phyloP scores from a whole-genome alignment of 2,888 invertebrate genomes.

The Coremacera marginata region DNA sequence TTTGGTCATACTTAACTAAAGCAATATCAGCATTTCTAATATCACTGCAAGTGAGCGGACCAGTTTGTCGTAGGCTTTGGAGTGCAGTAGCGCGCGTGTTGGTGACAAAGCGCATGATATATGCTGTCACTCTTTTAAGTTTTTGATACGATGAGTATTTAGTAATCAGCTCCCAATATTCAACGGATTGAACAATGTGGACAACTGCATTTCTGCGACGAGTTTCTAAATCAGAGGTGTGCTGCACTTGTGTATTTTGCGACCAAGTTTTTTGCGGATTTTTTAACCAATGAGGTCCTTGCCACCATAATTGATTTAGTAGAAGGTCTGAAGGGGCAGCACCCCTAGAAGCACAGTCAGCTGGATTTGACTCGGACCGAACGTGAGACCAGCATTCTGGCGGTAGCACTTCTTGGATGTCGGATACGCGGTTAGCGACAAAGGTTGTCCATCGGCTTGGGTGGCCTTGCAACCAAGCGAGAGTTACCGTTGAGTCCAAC shows the following conservation, averaged over 20 bases:
- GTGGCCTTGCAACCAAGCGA: conserved; percentile 22
- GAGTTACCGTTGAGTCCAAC: conserved; percentile 24
- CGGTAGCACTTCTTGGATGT: conserved; percentile 8
- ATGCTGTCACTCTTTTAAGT: conserved; percentile 27
- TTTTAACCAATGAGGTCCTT: conserved; percentile 4
- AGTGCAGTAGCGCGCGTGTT: not conserved
- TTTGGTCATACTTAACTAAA: conserved; percentile 20
- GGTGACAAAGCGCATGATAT: conserved; percentile 18
- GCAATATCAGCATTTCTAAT: conserved; percentile 17
- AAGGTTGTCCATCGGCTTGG: conserved; percentile 16
- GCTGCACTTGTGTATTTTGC: not conserved
- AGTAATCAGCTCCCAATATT: conserved; percentile 16
- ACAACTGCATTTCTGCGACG: too few relatives aligned
- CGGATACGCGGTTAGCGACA: conserved; percentile 24
- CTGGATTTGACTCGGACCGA: conserved; percentile 8
- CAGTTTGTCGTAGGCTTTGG: not conserved
- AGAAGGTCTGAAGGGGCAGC: not conserved
- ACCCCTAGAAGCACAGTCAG: conserved; percentile 31
- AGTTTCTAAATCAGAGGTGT: not conserved
- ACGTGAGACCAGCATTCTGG: conserved; percentile 26
- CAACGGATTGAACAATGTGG: not conserved
- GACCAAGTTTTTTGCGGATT: not conserved
- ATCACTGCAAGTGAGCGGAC: conserved; percentile 26
- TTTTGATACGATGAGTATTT: conserved; percentile 23
- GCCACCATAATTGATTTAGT: conserved; percentile 4